These are phyloP conservation scores for Cavia aperea DNA, from an alignment of 2,113 vertebrate genomes.

Conservation along the genomic window DNA sequence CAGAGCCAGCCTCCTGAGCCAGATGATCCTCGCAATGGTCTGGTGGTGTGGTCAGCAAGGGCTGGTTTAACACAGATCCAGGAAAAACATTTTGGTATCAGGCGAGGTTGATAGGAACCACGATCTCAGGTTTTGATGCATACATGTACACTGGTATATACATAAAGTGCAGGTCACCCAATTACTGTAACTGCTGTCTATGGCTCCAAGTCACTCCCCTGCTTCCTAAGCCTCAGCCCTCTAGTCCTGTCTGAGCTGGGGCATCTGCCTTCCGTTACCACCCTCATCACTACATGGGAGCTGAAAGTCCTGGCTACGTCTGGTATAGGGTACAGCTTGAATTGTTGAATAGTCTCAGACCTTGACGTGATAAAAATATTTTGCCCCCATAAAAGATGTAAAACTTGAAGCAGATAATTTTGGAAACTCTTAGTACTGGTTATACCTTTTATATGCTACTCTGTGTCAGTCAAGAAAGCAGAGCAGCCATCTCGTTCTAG, in stretches of 20 bases:
- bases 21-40: accelerated
- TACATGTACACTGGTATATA: slow-evolving; percentile 60
- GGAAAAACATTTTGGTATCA: neutral
- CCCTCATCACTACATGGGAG: neutral
- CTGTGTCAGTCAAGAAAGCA: neutral
- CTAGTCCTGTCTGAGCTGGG: neutral
- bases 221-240: neutral
- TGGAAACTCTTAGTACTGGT: neutral
- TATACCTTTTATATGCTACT: slow-evolving; percentile 6
- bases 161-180: slow-evolving; percentile 59
- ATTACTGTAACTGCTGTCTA: neutral
- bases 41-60: neutral
- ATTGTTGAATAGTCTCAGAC: neutral
- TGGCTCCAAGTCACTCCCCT: neutral
- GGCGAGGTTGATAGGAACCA: neutral
- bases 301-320: slow-evolving; percentile 40
- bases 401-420: slow-evolving; percentile 1
- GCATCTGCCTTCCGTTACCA: neutral
- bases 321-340: slow-evolving; percentile 47
- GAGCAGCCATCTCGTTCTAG: neutral
- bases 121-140: slow-evolving; percentile 42
- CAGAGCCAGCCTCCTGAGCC: neutral
- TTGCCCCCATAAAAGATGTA: slow-evolving; percentile 4
- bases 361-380: neutral
- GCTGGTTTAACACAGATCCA: neutral